Base-by-base conservation (phyloP, 1,140 invertebrate species). In the Pararge aegeria region DNA sequence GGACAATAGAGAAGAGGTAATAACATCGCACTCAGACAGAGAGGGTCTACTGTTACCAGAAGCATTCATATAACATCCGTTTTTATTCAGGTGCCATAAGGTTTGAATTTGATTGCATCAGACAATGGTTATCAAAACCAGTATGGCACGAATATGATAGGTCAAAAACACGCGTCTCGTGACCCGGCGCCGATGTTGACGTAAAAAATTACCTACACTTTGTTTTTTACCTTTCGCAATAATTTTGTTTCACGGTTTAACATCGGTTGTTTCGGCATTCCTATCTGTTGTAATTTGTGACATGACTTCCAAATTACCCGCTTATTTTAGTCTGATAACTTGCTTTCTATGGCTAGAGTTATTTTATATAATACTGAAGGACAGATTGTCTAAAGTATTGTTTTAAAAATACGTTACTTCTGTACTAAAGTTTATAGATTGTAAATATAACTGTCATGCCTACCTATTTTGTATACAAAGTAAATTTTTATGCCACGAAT, bases 111-210 rank as follows among this genome's bases (percentile, higher is more conserved):
- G 37, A 16, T 44, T 54, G 38, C n/a, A 30, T 38, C n/a, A 1
- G 27, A 13, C 9, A 48, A 49, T 64, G 62, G 55, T 52, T 16
- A 16, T 66, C 61, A 75, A 77, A 83, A 81, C 80, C 80, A 80
- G 80, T 85, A 81, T 76, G 53, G 59, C 73, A 85, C 80, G 77
- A 77, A 80, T 74, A 78, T 73, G 72, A 77, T 78, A 80, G 80
- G 83, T 82, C 79, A 81, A 15, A 57, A 30, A 13, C 70, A 77
- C 75, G 61, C 69, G 70, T 54, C 62, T 58, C 76, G 70, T 82
- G 77, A 78, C 79, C 74, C 66, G 62, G 48, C 37, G 48, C 52
- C 44, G 55, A 38, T 24, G 51, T 44, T 21, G 34, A 62, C 49
- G 50, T 63, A 66, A 58, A 59, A 42, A 42, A 10, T 10, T 30